A percentile compares a stretch with the other conserved stretches of the same genome.
These are phyloP conservation scores for Abramis brama DNA, from an alignment of 2,113 vertebrate species.

Conservation along the genomic window DNA sequence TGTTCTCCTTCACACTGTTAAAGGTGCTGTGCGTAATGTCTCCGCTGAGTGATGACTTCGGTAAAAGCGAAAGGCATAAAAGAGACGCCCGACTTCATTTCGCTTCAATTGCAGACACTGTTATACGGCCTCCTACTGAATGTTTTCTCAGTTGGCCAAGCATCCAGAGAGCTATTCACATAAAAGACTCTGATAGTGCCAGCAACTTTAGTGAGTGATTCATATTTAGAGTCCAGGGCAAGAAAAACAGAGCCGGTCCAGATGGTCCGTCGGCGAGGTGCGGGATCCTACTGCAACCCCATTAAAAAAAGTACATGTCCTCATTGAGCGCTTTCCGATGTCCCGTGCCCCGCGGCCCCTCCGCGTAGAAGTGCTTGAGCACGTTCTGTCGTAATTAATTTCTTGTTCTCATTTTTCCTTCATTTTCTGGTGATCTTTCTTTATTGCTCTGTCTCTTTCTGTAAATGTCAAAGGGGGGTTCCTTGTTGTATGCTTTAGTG, in stretches of 20 bases:
- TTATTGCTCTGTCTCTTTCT: neutral
- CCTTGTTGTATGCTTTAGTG: slow-evolving; percentile 10
- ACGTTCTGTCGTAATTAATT: neutral
- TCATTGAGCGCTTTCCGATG: neutral
- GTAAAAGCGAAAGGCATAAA: slow-evolving; percentile 27
- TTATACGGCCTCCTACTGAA: slow-evolving; percentile 41
- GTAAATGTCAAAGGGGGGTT: slow-evolving; percentile 4
- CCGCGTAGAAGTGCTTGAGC: neutral
- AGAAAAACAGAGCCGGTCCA: slow-evolving; percentile 22
- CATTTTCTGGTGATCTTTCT: neutral
- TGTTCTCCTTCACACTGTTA: slow-evolving; percentile 34
- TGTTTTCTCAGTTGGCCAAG: slow-evolving; percentile 43
- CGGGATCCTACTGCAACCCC: slow-evolving; percentile 10
- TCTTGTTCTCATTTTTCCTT: slow-evolving; percentile 25
- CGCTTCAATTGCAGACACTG: slow-evolving; percentile 36
- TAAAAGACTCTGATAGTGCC: slow-evolving; percentile 42
- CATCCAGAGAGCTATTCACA: slow-evolving; percentile 39
- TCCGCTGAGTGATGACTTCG: slow-evolving; percentile 31
- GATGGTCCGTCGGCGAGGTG: slow-evolving; percentile 16
- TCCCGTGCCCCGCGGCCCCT: neutral
- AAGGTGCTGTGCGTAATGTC: slow-evolving; percentile 15
- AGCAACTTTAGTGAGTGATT: slow-evolving; percentile 45
- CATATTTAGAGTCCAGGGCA: slow-evolving; percentile 5
- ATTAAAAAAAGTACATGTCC: slow-evolving; percentile 29
- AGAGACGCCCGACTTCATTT: slow-evolving; percentile 43